These are phyloP conservation scores for Micrasema minimum DNA, from an alignment of 1,140 invertebrate species.

Conservation along the genomic window DNA sequence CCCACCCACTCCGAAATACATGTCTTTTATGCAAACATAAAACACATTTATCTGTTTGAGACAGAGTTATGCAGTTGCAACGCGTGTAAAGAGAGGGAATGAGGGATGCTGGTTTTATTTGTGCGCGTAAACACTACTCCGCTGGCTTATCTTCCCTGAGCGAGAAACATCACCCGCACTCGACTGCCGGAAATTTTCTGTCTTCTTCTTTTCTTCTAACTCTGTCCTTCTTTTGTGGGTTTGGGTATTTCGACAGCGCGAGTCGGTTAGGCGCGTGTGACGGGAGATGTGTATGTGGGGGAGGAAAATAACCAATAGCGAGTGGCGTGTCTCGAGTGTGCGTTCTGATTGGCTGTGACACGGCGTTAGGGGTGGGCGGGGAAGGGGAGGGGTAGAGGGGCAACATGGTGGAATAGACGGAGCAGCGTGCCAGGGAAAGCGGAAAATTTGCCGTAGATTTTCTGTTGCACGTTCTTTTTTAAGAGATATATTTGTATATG, in stretches of 20 bases:
- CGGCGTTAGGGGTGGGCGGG: constrained; percentile 26
- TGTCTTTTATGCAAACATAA: constrained; percentile 47
- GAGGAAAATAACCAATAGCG: constrained; percentile 55
- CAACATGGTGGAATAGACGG: constrained; percentile 47
- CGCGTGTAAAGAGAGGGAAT: constrained; percentile 59
- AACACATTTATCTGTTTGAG: constrained; percentile 63
- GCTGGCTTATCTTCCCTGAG: constrained; percentile 47
- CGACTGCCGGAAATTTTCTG: neutral
- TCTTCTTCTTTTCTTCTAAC: constrained; percentile 28
- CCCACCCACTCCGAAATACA: constrained; percentile 24
- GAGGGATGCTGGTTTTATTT: constrained; percentile 48
- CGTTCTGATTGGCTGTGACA: constrained; percentile 56
- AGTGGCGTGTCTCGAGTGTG: constrained; percentile 38
- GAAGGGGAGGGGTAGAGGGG: constrained; percentile 41
- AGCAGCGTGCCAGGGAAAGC: constrained; percentile 23
- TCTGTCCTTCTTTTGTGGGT: neutral
- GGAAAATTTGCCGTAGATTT: constrained; percentile 1
- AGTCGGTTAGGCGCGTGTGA: constrained; percentile 26
- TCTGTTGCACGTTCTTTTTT: constrained; percentile 14
- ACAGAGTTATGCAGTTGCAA: constrained; percentile 60
- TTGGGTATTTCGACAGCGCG: constrained; percentile 9
- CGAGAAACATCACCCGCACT: constrained; percentile 24
- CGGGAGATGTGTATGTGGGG: constrained; percentile 55
- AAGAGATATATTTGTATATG: no score
- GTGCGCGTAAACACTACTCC: constrained; percentile 51